A percentile compares a stretch with the other conserved stretches of the same genome.
Evolutionary conservation across 53 echinoderm and acorn worm species (phyloP).

Genomic region (Astropecten irregularis): DNA sequence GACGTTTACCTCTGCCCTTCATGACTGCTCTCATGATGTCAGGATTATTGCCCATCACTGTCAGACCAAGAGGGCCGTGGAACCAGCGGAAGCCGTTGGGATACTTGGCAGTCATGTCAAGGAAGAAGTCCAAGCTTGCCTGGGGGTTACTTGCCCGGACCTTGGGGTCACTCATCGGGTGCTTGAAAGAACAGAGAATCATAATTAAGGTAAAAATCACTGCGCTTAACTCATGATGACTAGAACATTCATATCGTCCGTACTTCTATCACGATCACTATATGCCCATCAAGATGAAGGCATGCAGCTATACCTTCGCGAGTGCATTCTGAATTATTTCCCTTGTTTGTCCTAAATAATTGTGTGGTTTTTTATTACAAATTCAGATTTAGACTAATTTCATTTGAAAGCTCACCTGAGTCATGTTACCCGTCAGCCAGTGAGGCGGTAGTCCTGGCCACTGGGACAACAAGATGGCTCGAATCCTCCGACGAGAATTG

Average conservation of each 20-base stretch:
- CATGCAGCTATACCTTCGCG: too few relatives aligned
- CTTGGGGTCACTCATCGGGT: not conserved
- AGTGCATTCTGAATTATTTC: too few relatives aligned
- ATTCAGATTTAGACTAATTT: too few relatives aligned
- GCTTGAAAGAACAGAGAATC: too few relatives aligned
- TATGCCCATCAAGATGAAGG: too few relatives aligned
- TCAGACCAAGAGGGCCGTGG: not conserved
- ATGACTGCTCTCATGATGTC: constrained; percentile 33
- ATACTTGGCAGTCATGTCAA: not conserved
- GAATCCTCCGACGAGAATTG: too few relatives aligned
- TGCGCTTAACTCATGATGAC: too few relatives aligned
- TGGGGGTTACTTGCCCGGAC: constrained; percentile 10
- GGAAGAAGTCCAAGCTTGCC: not conserved
- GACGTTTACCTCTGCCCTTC: constrained; percentile 9
- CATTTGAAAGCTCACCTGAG: not conserved
- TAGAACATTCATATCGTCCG: too few relatives aligned
- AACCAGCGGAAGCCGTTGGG: not conserved
- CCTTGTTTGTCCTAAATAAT: too few relatives aligned
- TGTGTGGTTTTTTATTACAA: too few relatives aligned
- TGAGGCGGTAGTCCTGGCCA: constrained; percentile 5
- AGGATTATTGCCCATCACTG: constrained; percentile 29
- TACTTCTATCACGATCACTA: too few relatives aligned
- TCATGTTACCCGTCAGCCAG: not conserved
- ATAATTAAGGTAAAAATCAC: too few relatives aligned
- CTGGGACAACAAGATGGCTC: not conserved